Evolutionary conservation across 1,140 invertebrate genomes (phyloP).

Genomic region (Drosophila nigrodunni): DNA sequence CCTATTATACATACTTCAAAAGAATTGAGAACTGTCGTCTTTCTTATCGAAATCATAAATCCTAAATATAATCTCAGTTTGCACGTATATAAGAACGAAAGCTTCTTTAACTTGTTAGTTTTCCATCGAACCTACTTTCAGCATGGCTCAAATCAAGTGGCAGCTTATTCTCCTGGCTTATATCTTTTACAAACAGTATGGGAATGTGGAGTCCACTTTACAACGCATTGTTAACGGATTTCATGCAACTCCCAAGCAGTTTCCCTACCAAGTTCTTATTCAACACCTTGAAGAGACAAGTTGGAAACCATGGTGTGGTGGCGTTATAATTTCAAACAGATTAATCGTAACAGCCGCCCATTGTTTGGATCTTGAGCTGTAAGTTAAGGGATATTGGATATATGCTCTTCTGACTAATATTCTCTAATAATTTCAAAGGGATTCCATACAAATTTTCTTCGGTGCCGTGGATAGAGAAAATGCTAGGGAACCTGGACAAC

Average conservation of each 20-base stretch:
- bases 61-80: too few species aligned
- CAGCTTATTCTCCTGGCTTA: not conserved
- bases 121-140: not conserved
- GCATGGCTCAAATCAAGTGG: not conserved
- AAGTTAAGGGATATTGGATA: not conserved
- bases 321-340: conserved; percentile 21
- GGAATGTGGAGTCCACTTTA: not conserved
- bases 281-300: not conserved
- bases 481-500: conserved; percentile 10
- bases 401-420: not conserved
- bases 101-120: not conserved
- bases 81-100: too few species aligned
- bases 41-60: too few species aligned
- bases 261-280: conserved; percentile 27
- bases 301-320: not conserved
- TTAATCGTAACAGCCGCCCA: conserved; percentile 30
- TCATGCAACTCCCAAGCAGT: conserved; percentile 8
- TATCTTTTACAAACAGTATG: not conserved
- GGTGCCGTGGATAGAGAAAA: conserved; percentile 18
- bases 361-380: not conserved
- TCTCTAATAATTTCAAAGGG: not conserved
- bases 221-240: conserved; percentile 2
- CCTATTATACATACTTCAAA: too few species aligned
- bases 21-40: too few species aligned
- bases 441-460: not conserved